Percentiles rank a stretch among this genome's conserved stretches.
These are phyloP conservation scores for Amblyjoppa proteus DNA, from an alignment of 2,888 invertebrate species.

Conservation along the genomic window DNA sequence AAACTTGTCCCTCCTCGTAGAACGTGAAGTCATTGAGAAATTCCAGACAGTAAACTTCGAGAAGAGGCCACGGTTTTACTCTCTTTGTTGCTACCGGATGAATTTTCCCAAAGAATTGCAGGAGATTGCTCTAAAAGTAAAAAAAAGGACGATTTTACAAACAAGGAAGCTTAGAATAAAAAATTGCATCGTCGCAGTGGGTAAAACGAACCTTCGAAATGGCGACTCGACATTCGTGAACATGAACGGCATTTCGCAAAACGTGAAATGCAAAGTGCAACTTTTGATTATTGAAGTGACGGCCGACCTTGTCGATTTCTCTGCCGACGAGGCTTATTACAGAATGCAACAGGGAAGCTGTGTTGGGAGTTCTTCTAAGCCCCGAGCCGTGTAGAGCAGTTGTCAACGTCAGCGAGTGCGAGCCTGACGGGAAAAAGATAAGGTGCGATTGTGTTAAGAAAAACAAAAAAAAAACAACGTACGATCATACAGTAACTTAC, in stretches of 20 bases:
- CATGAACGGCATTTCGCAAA: conserved; percentile 86
- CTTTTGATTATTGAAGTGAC: conserved; percentile 84
- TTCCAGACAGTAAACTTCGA: conserved; percentile 86
- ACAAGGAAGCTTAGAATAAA: not conserved
- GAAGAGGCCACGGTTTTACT: conserved; percentile 86
- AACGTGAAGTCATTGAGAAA: conserved; percentile 86
- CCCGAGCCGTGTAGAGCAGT: conserved; percentile 86
- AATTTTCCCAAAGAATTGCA: conserved; percentile 85
- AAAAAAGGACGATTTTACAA: not conserved
- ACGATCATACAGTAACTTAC: not conserved
- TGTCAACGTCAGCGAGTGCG: conserved; percentile 86
- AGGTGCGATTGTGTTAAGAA: not conserved
- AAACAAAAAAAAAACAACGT: conserved; percentile 7
- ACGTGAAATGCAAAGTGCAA: conserved; percentile 86
- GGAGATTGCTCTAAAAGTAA: conserved; percentile 85
- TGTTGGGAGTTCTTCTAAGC: conserved; percentile 85
- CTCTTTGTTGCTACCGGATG: conserved; percentile 86
- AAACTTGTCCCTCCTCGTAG: conserved; percentile 86
- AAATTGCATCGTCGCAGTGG: not conserved
- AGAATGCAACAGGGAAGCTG: conserved; percentile 86
- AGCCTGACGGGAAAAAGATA: conserved; percentile 82
- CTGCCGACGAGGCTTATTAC: conserved; percentile 85
- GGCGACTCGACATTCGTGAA: conserved; percentile 88
- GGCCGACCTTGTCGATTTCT: conserved; percentile 86
- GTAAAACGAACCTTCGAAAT: conserved; percentile 87